Evolutionary conservation across 2,113 vertebrate species (phyloP).

Genomic region (Penelope pileata): DNA sequence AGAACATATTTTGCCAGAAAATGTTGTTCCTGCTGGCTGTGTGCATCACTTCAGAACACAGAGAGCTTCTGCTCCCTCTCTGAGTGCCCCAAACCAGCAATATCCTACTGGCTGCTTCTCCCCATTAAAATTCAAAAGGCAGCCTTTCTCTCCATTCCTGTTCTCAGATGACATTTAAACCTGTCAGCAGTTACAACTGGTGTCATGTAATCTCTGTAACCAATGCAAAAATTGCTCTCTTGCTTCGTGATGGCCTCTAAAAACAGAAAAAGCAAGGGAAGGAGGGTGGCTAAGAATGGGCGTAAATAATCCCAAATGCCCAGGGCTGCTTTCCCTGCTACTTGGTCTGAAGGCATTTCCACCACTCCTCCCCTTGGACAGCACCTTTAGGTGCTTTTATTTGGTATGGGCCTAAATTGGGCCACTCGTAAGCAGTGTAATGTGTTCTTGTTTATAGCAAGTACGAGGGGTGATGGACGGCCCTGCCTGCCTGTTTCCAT

Average conservation of each 20-base stretch:
- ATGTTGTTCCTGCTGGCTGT: not conserved
- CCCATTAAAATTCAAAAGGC: not conserved
- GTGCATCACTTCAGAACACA: not conserved
- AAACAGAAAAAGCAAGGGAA: not conserved
- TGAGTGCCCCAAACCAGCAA: not conserved
- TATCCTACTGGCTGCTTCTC: not conserved
- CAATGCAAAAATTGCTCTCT: not conserved
- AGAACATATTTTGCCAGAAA: not conserved
- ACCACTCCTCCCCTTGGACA: not conserved
- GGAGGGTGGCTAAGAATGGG: not conserved
- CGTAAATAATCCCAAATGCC: not conserved
- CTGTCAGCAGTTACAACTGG: not conserved
- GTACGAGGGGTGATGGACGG: not conserved
- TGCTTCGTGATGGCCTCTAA: not conserved
- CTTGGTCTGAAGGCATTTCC: not conserved
- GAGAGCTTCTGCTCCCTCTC: not conserved
- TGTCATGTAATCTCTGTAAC: not conserved
- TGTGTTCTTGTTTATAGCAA: not conserved
- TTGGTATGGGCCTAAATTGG: not conserved
- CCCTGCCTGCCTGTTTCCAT: not conserved
- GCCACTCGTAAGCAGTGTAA: not conserved
- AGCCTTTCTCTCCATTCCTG: not conserved
- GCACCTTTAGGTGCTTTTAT: not conserved
- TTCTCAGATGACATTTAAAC: slow-evolving; percentile 50
- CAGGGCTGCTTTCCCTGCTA: not conserved